These are phyloP conservation scores for Torymus texanus DNA, from an alignment of 2,888 invertebrate species.

Conservation along the genomic window DNA sequence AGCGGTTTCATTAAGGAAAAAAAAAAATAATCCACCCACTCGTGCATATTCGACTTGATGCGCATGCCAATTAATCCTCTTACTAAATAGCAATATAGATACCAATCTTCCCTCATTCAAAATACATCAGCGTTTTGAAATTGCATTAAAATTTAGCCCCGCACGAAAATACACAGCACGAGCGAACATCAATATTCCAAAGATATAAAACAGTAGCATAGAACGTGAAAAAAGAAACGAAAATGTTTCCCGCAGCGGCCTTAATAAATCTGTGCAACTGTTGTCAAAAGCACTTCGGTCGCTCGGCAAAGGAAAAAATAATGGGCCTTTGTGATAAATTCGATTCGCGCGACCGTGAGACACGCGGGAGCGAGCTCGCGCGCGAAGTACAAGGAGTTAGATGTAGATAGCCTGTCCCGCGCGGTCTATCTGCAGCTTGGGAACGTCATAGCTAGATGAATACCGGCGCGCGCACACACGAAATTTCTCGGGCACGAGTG, in stretches of 20 bases:
- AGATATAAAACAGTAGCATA: neutral
- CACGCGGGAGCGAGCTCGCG: neutral
- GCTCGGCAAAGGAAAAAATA: conserved; percentile 26
- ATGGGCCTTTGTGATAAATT: conserved; percentile 40
- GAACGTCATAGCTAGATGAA: conserved; percentile 45
- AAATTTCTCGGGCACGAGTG: conserved; percentile 32
- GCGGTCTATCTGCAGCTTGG: conserved; percentile 37
- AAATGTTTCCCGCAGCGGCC: conserved; percentile 37
- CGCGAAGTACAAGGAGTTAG: conserved; percentile 1
- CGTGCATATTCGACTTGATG: neutral
- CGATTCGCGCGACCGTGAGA: conserved; percentile 42
- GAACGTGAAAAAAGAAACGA: neutral
- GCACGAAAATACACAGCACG: no score
- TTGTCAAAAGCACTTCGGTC: neutral
- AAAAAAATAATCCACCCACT: conserved; percentile 8
- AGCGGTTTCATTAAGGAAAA: conserved; percentile 30
- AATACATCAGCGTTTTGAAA: neutral
- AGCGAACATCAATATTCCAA: no score
- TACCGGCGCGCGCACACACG: neutral
- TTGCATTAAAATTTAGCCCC: no score
- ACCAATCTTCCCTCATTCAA: conserved; percentile 22
- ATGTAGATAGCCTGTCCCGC: conserved; percentile 8
- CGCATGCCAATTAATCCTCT: conserved; percentile 20
- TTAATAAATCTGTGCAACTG: conserved; percentile 32
- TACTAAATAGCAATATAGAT: neutral